A percentile compares a stretch with the other conserved stretches of the same genome.
phyloP scores from a whole-genome alignment of 2,888 invertebrate species.

The Catocala sponsa region DNA sequence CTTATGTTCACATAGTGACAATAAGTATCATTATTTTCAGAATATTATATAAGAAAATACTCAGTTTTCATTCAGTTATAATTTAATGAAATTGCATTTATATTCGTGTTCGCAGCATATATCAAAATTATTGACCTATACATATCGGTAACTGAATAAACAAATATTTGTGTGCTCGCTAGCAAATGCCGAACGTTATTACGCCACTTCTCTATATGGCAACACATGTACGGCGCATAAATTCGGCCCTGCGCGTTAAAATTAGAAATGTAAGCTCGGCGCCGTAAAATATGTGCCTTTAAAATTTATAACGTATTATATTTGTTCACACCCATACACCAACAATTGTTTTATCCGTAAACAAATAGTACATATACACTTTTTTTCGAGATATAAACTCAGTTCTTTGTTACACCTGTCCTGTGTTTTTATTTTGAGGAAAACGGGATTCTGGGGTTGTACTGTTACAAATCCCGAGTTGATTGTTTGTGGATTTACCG shows the following conservation, averaged over 20 bases:
- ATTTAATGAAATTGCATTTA: conserved; percentile 21
- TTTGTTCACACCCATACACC: conserved; percentile 62
- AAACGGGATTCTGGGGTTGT: conserved; percentile 39
- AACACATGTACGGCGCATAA: conserved; percentile 83
- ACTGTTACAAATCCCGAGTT: conserved; percentile 48
- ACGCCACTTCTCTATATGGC: conserved; percentile 75
- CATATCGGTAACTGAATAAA: conserved; percentile 58
- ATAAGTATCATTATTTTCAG: no score
- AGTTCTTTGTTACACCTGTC: conserved; percentile 53
- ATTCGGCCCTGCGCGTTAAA: conserved; percentile 82
- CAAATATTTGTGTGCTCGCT: conserved; percentile 63
- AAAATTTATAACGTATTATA: conserved; percentile 79
- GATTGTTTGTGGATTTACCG: conserved; percentile 48
- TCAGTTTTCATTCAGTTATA: not conserved
- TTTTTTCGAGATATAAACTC: conserved; percentile 53
- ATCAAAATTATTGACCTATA: conserved; percentile 38
- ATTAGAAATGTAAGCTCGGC: conserved; percentile 83
- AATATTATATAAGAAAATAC: no score
- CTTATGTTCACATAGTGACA: no score
- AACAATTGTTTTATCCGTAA: conserved; percentile 62
- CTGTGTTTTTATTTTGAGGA: conserved; percentile 39
- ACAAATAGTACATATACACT: conserved; percentile 45
- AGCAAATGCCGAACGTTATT: conserved; percentile 76
- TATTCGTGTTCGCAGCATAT: conserved; percentile 18
- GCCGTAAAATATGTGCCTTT: conserved; percentile 81